Base-by-base conservation (phyloP, 2,113 vertebrate species). In the Sebastes fasciatus region DNA sequence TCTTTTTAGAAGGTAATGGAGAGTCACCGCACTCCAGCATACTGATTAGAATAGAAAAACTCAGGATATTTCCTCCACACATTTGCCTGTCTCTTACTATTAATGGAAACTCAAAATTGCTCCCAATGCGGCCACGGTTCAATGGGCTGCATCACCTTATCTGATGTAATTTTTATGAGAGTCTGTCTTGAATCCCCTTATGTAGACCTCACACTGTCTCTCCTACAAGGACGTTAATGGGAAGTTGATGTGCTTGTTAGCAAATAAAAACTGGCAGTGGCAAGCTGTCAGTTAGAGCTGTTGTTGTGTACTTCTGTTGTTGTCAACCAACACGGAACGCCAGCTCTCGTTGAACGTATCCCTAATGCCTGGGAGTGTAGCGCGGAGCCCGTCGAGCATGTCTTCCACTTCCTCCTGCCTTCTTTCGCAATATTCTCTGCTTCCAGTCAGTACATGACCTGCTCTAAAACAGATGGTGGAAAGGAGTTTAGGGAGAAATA, bases 401-500 rank as follows among this genome's bases (percentile, higher is more conserved):
- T 77, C 74, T 76, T 69, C 70, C 60, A 34, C 70, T 69, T 71
- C 62, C 77, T 58, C 6, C 69, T 45, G 23, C 55, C 43, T 85
- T 77, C 66, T 66, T 81, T 42, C n/a, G 82, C 81, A 2, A 5
- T 51, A 26, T 80, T 57, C 72, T 61, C 67, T 72, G 69, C 66
- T 34, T 85, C 79, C 43, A 14, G 34, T 88, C 67, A 77, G 77
- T 60, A 70, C 77, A 78, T 80, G 85, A 92, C 91, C 88, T 67
- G 60, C 81, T 84, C 82, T 21, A 48, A 77, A 90, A 84, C 93
- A 94, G 91, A 94, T 94, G 94, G 91, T 19, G 77, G 66, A 65
- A 88, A 76, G 72, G 85, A 93, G 85, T 89, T 91, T 74, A 52
- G 88, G 85, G 81, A 91, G 83, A 87, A 88, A 90, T 74, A 89